phyloP scores from a whole-genome alignment of 1,140 invertebrate genomes.

The Papilio dardanus region DNA sequence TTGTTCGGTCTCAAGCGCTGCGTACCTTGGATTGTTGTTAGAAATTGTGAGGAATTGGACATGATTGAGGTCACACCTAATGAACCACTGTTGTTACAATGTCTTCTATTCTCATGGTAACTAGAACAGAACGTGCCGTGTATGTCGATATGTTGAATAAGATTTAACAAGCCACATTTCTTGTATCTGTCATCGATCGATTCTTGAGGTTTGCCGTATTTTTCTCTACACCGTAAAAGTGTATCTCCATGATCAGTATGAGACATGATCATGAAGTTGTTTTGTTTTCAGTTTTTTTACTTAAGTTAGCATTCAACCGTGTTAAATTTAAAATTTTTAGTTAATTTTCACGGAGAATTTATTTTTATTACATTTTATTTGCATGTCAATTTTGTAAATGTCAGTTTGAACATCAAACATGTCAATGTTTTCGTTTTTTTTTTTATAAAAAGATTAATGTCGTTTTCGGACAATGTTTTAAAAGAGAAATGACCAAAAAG shows the following conservation, averaged over 20 bases:
- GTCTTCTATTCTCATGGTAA: conserved; percentile 45
- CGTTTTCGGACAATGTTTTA: not conserved
- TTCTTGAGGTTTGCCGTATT: conserved; percentile 12
- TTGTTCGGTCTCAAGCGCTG: conserved; percentile 43
- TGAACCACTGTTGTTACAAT: conserved; percentile 26
- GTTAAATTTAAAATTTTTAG: conserved; percentile 8
- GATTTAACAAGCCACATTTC: conserved; percentile 52
- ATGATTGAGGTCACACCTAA: conserved; percentile 46
- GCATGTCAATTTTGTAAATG: conserved; percentile 17
- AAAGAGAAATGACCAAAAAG: not conserved
- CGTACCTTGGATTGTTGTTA: not conserved
- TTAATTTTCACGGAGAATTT: conserved; percentile 16
- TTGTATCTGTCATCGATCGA: conserved; percentile 46
- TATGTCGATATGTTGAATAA: conserved; percentile 65
- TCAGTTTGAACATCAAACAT: not conserved
- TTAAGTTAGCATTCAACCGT: conserved; percentile 8
- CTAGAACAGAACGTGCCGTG: conserved; percentile 47
- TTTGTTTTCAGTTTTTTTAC: not conserved
- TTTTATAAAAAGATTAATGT: not conserved
- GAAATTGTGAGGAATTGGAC: conserved; percentile 36
- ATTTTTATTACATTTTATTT: conserved; percentile 16
- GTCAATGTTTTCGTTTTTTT: not conserved
- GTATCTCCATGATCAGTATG: not conserved
- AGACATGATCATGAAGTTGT: conserved; percentile 9
- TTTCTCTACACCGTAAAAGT: conserved; percentile 6